phyloP scores from a whole-genome alignment of 37 sponge, comb jelly and placozoan species.

The Amphimedon queenslandica region DNA sequence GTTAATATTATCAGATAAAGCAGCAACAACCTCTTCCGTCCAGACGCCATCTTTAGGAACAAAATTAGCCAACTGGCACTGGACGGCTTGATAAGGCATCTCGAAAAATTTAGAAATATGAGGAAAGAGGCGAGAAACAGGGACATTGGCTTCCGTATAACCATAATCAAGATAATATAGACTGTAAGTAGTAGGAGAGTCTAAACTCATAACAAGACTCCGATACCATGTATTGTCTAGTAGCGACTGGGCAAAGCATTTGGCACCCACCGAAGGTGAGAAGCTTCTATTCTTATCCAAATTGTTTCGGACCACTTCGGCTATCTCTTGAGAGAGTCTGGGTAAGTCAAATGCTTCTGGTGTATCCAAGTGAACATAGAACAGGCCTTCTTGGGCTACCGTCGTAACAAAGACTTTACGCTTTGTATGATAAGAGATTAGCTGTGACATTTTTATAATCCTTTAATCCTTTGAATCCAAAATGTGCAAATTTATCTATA shows the following conservation, averaged over 20 bases:
- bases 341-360: conserved; percentile 44
- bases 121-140: background rate
- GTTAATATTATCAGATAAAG: conserved; percentile 10
- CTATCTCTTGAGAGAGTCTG: conserved; percentile 32
- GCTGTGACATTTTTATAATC: background rate
- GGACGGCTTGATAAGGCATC: conserved; percentile 45
- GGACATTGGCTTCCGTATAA: conserved; percentile 41
- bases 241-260: conserved; percentile 40
- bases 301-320: background rate
- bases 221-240: conserved; percentile 43
- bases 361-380: conserved; percentile 69
- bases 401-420: conserved; percentile 21
- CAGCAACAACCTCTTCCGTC: background rate
- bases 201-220: conserved; percentile 10
- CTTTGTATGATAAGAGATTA: background rate
- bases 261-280: background rate
- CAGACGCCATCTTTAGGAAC: conserved; percentile 6
- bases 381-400: conserved; percentile 8
- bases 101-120: background rate
- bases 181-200: background rate
- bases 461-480: too few species aligned
- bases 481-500: too few species aligned
- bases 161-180: conserved; percentile 78
- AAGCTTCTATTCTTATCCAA: background rate
- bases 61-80: conserved; percentile 46